Evolutionary conservation across 2,888 invertebrate species (phyloP).

Genomic region (Neoitamus cyanurus): DNA sequence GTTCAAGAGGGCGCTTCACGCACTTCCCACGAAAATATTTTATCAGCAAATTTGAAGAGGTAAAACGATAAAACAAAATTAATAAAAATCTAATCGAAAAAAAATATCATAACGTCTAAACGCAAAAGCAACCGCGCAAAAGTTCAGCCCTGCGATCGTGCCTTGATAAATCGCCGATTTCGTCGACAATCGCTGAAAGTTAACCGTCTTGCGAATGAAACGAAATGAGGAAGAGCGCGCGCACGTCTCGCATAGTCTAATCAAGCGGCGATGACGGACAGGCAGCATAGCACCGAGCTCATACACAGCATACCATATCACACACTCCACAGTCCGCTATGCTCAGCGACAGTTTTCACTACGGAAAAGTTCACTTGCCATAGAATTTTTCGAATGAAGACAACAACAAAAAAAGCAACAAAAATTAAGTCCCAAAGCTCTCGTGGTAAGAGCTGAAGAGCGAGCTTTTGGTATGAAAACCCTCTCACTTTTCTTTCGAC

Average conservation of each 20-base stretch:
- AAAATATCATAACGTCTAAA: not conserved
- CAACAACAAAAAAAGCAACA: not conserved
- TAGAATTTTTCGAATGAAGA: not conserved
- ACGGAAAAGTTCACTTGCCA: constrained; percentile 9
- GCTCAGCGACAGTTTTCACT: constrained; percentile 7
- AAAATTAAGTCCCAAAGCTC: not conserved
- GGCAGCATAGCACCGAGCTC: not conserved
- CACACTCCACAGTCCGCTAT: not conserved
- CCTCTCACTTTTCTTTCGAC: not conserved
- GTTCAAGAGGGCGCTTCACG: not conserved
- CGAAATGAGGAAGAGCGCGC: constrained; percentile 17
- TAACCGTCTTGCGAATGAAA: not conserved
- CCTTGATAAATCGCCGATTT: not conserved
- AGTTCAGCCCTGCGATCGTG: not conserved
- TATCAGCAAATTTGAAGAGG: not conserved
- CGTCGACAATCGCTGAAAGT: not conserved
- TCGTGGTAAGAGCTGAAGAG: not conserved
- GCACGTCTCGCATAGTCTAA: constrained; percentile 1
- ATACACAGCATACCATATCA: not conserved
- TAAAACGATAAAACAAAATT: not conserved
- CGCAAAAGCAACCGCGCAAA: not conserved
- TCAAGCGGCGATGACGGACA: not conserved
- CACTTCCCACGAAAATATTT: not conserved
- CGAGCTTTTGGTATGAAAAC: not conserved
- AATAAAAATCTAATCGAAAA: not conserved